Evolutionary conservation across 2,113 vertebrate genomes (phyloP).

Genomic region (Brachionichthys hirsutus): DNA sequence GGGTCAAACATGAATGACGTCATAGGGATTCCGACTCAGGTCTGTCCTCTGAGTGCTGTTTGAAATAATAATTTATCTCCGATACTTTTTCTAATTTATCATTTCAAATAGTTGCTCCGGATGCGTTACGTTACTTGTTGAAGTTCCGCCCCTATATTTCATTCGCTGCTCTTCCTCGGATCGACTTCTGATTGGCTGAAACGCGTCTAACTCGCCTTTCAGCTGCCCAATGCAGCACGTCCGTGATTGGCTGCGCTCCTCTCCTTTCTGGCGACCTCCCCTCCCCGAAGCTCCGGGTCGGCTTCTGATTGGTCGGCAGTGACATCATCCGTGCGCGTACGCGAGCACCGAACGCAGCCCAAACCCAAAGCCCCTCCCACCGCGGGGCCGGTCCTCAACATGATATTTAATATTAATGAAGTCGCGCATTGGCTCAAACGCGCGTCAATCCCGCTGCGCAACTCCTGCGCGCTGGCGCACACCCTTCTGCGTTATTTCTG

Average conservation of each 20-base stretch:
- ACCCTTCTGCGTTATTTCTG: conserved; percentile 80
- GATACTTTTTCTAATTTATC: no score
- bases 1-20: no score
- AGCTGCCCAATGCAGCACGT: neutral
- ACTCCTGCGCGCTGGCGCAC: conserved; percentile 74
- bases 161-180: no score
- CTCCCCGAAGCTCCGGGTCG: conserved; percentile 43
- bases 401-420: conserved; percentile 62
- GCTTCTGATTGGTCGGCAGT: conserved; percentile 87
- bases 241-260: no score
- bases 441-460: conserved; percentile 67
- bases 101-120: no score
- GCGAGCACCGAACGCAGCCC: conserved; percentile 16
- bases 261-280: neutral
- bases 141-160: no score
- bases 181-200: neutral
- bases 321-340: conserved; percentile 86
- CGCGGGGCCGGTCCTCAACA: conserved; percentile 56
- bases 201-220: neutral
- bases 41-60: no score
- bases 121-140: no score
- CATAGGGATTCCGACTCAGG: no score
- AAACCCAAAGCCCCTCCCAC: conserved; percentile 45
- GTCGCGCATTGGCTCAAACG: conserved; percentile 67
- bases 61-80: no score